Conservation (phyloP, 2,113 vertebrate species). For the Mellivora capensis region DNA sequence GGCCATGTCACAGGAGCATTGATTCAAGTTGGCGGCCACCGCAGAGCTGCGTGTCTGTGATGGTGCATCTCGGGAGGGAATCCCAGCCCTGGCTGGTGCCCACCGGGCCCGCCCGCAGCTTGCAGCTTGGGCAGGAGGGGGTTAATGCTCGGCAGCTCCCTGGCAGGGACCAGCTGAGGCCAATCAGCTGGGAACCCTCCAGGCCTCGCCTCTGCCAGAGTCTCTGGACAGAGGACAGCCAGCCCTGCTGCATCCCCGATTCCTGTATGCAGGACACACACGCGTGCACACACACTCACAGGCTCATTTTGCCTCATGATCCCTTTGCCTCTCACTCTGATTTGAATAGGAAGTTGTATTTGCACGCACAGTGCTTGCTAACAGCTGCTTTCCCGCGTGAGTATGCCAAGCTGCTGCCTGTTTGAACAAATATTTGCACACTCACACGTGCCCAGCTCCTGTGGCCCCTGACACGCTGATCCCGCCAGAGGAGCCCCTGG, state of each 20-base stretch:
- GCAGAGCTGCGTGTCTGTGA: rapidly evolving
- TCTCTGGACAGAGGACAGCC: not conserved
- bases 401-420: not conserved
- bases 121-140: not conserved
- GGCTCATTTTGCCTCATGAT: not conserved
- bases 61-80: not conserved
- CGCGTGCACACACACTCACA: not conserved
- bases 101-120: rapidly evolving
- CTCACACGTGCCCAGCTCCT: rapidly evolving
- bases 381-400: not conserved
- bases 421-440: not conserved
- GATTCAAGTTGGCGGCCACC: not conserved
- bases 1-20: not conserved
- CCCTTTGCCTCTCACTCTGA: not conserved
- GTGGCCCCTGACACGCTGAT: not conserved
- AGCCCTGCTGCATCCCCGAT: not conserved
- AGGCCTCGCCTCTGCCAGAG: not conserved
- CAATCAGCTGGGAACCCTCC: not conserved
- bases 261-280: not conserved
- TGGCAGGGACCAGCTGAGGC: not conserved
- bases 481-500: not conserved
- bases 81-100: not conserved
- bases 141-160: not conserved
- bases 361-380: not conserved
- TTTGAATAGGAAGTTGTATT: not conserved